Conservation (phyloP, 2,888 invertebrate species). For the Pristionchus japonicus region DNA sequence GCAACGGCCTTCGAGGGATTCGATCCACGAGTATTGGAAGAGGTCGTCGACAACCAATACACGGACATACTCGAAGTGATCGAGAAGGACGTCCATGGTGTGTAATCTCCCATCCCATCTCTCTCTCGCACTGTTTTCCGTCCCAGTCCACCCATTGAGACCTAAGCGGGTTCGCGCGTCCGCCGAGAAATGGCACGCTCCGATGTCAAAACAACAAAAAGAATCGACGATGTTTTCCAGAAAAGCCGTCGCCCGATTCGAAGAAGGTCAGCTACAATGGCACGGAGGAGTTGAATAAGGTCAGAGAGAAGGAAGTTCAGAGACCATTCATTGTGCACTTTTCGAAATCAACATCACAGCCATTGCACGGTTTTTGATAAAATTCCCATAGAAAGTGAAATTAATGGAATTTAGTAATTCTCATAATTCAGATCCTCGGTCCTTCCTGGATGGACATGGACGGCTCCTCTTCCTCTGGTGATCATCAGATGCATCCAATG, state of each 20-base stretch:
- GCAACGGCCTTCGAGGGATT: neutral
- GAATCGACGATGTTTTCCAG: constrained; percentile 22
- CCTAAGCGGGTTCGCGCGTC: constrained; percentile 4
- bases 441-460: constrained; percentile 10
- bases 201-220: neutral
- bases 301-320: neutral
- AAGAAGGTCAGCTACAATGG: constrained; percentile 38
- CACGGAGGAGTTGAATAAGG: constrained; percentile 30
- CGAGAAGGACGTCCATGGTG: neutral
- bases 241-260: constrained; percentile 32
- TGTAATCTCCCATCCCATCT: neutral
- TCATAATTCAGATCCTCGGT: neutral
- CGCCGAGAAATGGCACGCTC: neutral
- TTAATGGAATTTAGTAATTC: neutral
- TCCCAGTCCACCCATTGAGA: neutral
- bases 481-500: neutral
- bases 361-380: no score
- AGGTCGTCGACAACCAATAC: no score
- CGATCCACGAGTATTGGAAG: neutral
- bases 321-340: neutral
- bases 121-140: neutral
- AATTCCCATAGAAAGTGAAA: neutral
- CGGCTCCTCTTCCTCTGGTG: neutral
- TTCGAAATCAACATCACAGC: no score
- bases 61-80: neutral